Base-by-base conservation (phyloP, 2,888 invertebrate species). In the Odontocolon sp. region DNA sequence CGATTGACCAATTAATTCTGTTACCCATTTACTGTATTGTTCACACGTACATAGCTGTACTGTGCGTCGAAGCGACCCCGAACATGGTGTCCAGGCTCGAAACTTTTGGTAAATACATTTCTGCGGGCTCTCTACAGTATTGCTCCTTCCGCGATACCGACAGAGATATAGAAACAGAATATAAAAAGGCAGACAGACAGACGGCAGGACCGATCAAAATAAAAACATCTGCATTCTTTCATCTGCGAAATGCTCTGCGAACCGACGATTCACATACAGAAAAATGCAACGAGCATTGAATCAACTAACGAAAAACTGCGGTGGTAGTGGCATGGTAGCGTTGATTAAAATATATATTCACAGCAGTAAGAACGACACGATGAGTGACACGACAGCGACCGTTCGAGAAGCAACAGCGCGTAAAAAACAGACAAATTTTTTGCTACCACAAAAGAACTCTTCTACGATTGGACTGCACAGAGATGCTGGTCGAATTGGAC, bases 1-100 rank as follows among this genome's bases (percentile, higher is more conserved):
- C 76, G 71, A 76, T 76, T 76, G 71, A 47, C 61, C 76, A 76
- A 76, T 71, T 76, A 76, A 76, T 71, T 69, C 69, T 52, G 69
- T 57, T 52, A 57, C 50, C 42, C 50, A 38, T 42, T 73, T 73
- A 42, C 21, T 2, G 1, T 36, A 21, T 45, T 50, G 28, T 72
- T 72, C n/a, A n/a, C n/a, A n/a, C n/a, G n/a, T n/a, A n/a, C n/a
- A n/a, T n/a, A n/a, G n/a, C n/a, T n/a, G 26, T 16, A 26, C 42
- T 14, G 40, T 36, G 45, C 28, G 28, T 64, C 11, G 23, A 47
- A 2, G 5, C 47, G 14, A 21, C 33, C 18, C 6, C 33, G 18
- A n/a, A n/a, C n/a, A n/a, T n/a, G n/a, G n/a, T n/a, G n/a, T n/a
- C n/a, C n/a, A n/a, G n/a, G n/a, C n/a, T n/a, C n/a, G n/a, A n/a